Evolutionary conservation across 2,797 vertebrate genomes (phyloP).

Genomic region (Mus minutoides): DNA sequence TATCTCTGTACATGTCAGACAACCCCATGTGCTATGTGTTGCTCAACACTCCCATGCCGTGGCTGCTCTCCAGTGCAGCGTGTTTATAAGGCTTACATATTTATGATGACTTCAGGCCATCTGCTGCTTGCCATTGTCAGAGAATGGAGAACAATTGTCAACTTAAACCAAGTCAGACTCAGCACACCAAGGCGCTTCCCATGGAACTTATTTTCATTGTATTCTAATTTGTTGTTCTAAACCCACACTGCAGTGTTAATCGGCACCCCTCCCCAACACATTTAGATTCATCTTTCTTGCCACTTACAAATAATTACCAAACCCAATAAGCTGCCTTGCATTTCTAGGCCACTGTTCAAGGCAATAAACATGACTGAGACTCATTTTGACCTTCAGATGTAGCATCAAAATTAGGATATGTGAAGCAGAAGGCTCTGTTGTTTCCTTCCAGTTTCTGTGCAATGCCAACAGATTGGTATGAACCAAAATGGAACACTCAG

Average conservation of each 20-base stretch:
- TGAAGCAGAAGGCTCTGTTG: slow-evolving; percentile 70
- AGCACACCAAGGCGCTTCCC: slow-evolving; percentile 62
- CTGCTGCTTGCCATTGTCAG: slow-evolving; percentile 78
- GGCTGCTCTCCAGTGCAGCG: slow-evolving; percentile 74
- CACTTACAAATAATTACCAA: background rate
- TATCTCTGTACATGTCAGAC: slow-evolving; percentile 63
- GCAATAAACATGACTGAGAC: slow-evolving; percentile 65
- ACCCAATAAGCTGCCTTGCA: slow-evolving; percentile 12
- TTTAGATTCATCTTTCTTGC: slow-evolving; percentile 17
- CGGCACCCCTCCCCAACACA: background rate
- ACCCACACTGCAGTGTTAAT: slow-evolving; percentile 39
- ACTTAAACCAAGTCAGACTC: slow-evolving; percentile 72
- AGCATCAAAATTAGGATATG: slow-evolving; percentile 70
- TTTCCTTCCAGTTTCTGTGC: slow-evolving; percentile 65
- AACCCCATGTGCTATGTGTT: slow-evolving; percentile 36
- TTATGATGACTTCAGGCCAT: slow-evolving; percentile 84
- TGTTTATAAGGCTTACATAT: slow-evolving; percentile 77
- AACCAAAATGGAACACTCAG: slow-evolving; percentile 77
- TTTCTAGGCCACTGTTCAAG: slow-evolving; percentile 54
- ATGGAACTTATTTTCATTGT: slow-evolving; percentile 57
- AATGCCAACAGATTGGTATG: slow-evolving; percentile 72
- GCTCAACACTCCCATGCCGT: slow-evolving; percentile 49
- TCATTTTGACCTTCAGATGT: slow-evolving; percentile 71
- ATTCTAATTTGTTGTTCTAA: slow-evolving; percentile 64
- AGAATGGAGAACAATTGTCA: slow-evolving; percentile 76